A percentile compares a stretch with the other conserved stretches of the same genome.
Evolutionary conservation across 2,797 vertebrate species (phyloP).

Genomic region (Monodelphis domestica): DNA sequence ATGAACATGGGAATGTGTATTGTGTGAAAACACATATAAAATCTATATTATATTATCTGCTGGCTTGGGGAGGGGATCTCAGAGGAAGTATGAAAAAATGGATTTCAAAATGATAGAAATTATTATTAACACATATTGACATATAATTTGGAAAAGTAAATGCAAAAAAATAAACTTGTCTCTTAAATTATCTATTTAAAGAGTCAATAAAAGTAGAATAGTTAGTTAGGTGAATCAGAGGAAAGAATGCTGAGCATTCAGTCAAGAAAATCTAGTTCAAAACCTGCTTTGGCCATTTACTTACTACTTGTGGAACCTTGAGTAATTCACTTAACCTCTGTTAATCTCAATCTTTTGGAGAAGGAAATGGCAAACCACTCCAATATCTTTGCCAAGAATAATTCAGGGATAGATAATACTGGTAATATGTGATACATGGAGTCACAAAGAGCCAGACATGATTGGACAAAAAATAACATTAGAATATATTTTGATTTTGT

Average conservation of each 20-base stretch:
- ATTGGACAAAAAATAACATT: background rate
- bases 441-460: background rate
- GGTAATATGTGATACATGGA: background rate
- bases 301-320: background rate
- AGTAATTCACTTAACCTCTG: background rate
- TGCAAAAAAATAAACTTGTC: too few species aligned
- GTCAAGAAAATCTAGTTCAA: background rate
- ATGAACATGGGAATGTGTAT: too few species aligned
- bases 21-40: too few species aligned
- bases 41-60: too few species aligned
- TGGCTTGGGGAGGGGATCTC: too few species aligned
- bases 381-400: background rate
- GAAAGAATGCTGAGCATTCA: background rate
- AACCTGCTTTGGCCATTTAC: background rate
- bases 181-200: background rate
- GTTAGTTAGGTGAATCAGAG: background rate
- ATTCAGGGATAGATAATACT: too few species aligned
- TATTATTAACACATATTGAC: too few species aligned
- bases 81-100: too few species aligned
- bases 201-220: background rate
- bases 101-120: too few species aligned
- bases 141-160: too few species aligned
- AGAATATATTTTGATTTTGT: background rate
- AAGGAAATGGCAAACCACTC: background rate
- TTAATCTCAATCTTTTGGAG: background rate